Conservation (phyloP, 2,888 invertebrate species). For the Watsonalla binaria region DNA sequence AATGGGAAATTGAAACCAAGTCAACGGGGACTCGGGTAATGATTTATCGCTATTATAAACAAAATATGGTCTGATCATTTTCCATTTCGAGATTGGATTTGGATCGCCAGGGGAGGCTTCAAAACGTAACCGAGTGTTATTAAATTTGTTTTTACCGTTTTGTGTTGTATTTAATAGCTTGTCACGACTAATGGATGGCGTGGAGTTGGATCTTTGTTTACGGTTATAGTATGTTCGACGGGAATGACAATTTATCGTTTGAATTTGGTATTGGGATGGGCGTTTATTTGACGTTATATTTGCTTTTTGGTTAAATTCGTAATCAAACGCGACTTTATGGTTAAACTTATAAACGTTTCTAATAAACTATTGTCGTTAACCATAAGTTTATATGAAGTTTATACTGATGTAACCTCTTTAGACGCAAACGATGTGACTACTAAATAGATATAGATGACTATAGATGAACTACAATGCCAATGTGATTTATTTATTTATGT, state of each 20-base stretch:
- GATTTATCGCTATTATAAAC: constrained; percentile 75
- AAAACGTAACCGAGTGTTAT: constrained; percentile 33
- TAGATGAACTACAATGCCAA: too few species aligned
- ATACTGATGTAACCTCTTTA: too few species aligned
- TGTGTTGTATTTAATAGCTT: constrained; percentile 6
- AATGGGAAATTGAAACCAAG: constrained; percentile 75
- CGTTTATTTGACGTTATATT: too few species aligned
- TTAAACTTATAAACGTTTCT: too few species aligned
- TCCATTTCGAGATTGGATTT: constrained; percentile 65
- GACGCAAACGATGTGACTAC: too few species aligned
- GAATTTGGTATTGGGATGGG: not conserved
- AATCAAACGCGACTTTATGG: too few species aligned
- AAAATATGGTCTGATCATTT: constrained; percentile 73
- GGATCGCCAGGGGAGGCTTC: constrained; percentile 49
- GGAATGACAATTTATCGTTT: not conserved
- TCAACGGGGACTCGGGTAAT: constrained; percentile 66
- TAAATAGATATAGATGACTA: constrained; percentile 3
- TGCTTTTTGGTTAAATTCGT: too few species aligned
- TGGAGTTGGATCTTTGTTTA: constrained; percentile 2
- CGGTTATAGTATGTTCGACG: not conserved
- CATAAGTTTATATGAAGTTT: too few species aligned
- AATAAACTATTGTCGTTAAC: too few species aligned
- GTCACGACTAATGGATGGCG: constrained; percentile 5
- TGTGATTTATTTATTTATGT: too few species aligned
- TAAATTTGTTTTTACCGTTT: constrained; percentile 24